These are phyloP conservation scores for Stenotaenia linearis DNA, from an alignment of 2,888 invertebrate genomes.

Conservation along the genomic window DNA sequence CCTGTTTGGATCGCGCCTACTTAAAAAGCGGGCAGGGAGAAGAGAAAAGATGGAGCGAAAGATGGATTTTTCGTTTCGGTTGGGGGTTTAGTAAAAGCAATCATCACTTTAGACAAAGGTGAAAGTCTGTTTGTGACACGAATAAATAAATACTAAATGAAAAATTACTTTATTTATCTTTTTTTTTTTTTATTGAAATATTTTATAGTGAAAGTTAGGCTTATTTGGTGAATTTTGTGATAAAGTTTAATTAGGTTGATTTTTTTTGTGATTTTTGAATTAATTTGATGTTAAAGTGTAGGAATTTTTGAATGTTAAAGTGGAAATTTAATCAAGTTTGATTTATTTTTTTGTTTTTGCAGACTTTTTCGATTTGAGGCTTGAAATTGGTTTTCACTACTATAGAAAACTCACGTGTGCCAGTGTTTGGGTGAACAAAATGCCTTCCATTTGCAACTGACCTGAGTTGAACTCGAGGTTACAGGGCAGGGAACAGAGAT, in stretches of 20 bases:
- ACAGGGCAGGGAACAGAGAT: conserved; percentile 9
- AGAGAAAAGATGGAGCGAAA: background rate
- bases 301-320: no score
- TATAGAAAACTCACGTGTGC: background rate
- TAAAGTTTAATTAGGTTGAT: no score
- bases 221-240: no score
- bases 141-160: background rate
- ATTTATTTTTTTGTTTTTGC: conserved; percentile 1
- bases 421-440: conserved; percentile 1
- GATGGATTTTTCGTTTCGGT: background rate
- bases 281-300: background rate
- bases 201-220: no score
- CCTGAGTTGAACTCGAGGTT: conserved; percentile 9
- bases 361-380: background rate
- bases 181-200: no score
- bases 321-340: background rate
- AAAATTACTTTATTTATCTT: no score
- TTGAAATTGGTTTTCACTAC: background rate
- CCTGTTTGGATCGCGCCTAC: conserved; percentile 11
- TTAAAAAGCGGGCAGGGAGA: background rate
- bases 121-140: background rate
- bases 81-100: background rate
- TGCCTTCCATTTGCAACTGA: conserved; percentile 9
- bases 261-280: no score
- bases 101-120: background rate